These are phyloP conservation scores for Zenarchopterus dispar DNA, from an alignment of 2,797 vertebrate species.

Conservation along the genomic window DNA sequence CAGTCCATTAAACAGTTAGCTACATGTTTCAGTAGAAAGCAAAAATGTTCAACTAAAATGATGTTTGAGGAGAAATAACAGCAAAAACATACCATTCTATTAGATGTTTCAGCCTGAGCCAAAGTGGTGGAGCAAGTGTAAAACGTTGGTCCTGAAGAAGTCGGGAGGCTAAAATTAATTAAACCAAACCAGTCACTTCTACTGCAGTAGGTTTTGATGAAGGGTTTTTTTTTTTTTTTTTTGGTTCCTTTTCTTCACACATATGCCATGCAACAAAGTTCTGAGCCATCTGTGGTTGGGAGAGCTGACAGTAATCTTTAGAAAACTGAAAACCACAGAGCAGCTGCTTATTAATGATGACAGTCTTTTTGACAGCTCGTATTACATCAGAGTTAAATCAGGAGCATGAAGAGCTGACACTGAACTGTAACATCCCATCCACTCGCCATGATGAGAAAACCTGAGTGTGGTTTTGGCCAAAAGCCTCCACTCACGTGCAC, in stretches of 20 bases:
- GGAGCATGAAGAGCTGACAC: constrained; percentile 23
- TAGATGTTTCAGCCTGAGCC: no score
- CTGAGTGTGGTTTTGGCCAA: constrained; percentile 6
- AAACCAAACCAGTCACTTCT: not conserved
- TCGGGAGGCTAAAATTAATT: not conserved
- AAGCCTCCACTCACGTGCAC: not conserved
- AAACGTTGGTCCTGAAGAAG: not conserved
- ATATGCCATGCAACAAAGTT: not conserved
- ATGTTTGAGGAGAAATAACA: no score
- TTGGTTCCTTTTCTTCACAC: no score
- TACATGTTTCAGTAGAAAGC: no score
- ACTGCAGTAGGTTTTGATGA: not conserved
- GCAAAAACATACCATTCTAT: no score
- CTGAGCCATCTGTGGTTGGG: constrained; percentile 8
- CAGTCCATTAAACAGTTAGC: no score
- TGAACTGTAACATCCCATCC: constrained; percentile 8
- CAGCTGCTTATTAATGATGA: constrained; percentile 45
- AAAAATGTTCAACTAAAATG: no score
- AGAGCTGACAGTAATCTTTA: constrained; percentile 27
- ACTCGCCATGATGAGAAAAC: constrained; percentile 9
- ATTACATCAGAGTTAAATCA: constrained; percentile 42
- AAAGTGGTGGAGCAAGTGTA: not conserved
- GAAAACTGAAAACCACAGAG: constrained; percentile 29
- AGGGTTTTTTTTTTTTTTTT: no score
- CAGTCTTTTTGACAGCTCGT: constrained; percentile 45